These are phyloP conservation scores for Athetis lepigone DNA, from an alignment of 2,888 invertebrate genomes.

Conservation along the genomic window DNA sequence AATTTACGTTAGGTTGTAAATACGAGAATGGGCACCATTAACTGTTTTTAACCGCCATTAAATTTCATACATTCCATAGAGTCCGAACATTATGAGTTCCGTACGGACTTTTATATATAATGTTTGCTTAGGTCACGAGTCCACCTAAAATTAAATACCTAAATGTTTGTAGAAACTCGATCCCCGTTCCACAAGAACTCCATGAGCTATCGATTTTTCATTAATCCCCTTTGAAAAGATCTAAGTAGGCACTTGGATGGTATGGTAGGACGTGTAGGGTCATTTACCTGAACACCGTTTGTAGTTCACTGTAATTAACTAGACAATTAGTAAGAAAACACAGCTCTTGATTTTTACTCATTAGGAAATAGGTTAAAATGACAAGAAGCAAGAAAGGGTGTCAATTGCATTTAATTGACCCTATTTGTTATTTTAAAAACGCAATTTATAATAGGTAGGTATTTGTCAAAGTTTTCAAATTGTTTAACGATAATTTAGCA, in stretches of 20 bases:
- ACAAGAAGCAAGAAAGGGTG: neutral
- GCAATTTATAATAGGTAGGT: neutral
- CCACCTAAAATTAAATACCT: too few species aligned
- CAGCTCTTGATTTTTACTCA: slow-evolving; percentile 1
- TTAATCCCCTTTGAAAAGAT: slow-evolving; percentile 26
- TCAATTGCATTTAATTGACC: slow-evolving; percentile 12
- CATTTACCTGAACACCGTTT: slow-evolving; percentile 30
- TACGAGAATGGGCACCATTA: too few species aligned
- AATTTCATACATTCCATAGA: too few species aligned
- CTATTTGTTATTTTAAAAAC: slow-evolving; percentile 3
- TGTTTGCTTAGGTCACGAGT: too few species aligned
- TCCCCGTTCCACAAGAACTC: neutral
- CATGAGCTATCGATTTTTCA: slow-evolving; percentile 27
- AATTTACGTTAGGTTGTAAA: too few species aligned
- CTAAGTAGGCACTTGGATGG: neutral
- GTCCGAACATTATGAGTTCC: too few species aligned
- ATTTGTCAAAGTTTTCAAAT: neutral
- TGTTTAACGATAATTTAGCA: neutral
- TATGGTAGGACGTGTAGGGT: neutral
- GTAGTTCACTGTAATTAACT: slow-evolving; percentile 29
- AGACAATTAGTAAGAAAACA: slow-evolving; percentile 35
- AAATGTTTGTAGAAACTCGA: slow-evolving; percentile 23
- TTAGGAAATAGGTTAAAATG: slow-evolving; percentile 9
- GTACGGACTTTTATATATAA: too few species aligned
- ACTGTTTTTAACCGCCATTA: too few species aligned